A percentile compares a stretch with the other conserved stretches of the same genome.
Evolutionary conservation across 2,113 vertebrate species (phyloP).

Genomic region (Gambusia holbrooki): DNA sequence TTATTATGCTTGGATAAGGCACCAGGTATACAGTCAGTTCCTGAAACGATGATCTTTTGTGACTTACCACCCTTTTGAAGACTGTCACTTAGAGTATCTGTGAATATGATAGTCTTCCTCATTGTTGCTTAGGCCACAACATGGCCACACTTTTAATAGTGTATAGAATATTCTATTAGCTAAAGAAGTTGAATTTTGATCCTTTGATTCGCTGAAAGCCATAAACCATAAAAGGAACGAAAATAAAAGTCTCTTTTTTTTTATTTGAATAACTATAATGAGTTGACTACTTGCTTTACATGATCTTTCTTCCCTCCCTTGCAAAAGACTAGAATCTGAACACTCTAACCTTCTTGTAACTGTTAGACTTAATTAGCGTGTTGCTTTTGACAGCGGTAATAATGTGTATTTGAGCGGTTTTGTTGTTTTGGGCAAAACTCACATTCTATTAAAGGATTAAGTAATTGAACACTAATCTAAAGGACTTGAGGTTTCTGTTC

Average conservation of each 20-base stretch:
- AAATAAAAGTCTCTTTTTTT: neutral
- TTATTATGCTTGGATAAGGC: neutral
- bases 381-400: constrained; percentile 61
- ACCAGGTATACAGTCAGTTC: neutral
- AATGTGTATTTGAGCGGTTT: constrained; percentile 61
- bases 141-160: too few species aligned
- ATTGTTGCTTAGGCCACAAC: neutral
- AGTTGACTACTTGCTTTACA: neutral
- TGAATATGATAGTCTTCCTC: neutral
- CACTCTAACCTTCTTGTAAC: constrained; percentile 38
- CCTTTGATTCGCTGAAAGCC: too few species aligned
- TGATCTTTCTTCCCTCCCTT: constrained; percentile 39
- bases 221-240: too few species aligned
- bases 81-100: neutral
- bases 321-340: constrained; percentile 26
- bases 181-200: too few species aligned
- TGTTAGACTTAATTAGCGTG: constrained; percentile 60
- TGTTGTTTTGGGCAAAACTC: constrained; percentile 75
- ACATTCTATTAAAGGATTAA: constrained; percentile 80
- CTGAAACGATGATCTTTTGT: neutral
- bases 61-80: neutral
- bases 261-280: neutral
- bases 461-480: constrained; percentile 81
- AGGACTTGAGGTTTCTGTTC: constrained; percentile 72
- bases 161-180: too few species aligned